Conservation (phyloP, 2,888 invertebrate genomes). For the Nezara viridula region DNA sequence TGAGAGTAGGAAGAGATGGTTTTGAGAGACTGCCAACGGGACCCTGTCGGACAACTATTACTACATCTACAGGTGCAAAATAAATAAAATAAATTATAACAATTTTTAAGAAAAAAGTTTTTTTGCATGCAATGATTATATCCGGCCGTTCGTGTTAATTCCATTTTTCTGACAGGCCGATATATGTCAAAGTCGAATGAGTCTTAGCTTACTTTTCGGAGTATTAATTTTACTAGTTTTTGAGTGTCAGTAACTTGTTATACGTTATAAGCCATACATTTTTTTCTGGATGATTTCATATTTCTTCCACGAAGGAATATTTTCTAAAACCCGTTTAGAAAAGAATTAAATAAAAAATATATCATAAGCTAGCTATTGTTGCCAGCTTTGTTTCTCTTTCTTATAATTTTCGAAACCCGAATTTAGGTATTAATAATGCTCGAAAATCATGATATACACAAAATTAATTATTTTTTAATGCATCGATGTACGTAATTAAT, state of each 20-base stretch:
- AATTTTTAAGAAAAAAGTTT: no score
- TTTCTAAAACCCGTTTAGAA: not conserved
- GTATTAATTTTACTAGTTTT: not conserved
- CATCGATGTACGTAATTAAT: no score
- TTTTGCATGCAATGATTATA: not conserved
- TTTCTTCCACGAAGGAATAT: not conserved
- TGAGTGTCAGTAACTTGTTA: not conserved
- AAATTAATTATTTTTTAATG: no score
- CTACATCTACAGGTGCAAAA: constrained; percentile 43
- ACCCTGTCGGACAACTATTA: constrained; percentile 36
- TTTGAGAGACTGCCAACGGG: constrained; percentile 28
- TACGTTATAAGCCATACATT: not conserved
- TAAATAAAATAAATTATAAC: constrained; percentile 38
- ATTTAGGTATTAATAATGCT: no score
- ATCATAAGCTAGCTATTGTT: no score
- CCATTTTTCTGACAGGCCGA: not conserved
- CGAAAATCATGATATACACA: no score
- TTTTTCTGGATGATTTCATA: not conserved
- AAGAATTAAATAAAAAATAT: not conserved
- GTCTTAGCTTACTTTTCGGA: not conserved
- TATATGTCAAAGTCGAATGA: not conserved
- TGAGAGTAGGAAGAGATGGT: constrained; percentile 38
- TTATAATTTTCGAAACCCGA: no score
- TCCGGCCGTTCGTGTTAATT: constrained; percentile 17
- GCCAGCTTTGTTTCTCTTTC: no score